Evolutionary conservation across 2,888 invertebrate genomes (phyloP), one percentile per base, ranked within the genome.

Genomic region (Agrilus mali): DNA sequence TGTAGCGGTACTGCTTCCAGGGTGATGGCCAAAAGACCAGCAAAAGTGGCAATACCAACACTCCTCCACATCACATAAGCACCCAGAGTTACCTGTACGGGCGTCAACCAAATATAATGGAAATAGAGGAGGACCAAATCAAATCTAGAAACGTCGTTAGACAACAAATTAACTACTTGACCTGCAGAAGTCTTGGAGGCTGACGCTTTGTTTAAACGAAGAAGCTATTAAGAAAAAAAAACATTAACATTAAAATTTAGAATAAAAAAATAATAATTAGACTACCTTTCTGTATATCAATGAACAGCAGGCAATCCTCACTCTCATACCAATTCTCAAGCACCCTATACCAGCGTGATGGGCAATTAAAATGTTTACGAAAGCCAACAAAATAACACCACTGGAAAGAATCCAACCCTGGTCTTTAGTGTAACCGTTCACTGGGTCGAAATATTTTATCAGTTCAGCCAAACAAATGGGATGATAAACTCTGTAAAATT

Each of bases 121-220:
- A 86, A 63, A 58, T 78, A 79, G 40, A 77, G 55, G 15, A 80
- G 73, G 16, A 80, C 76, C 63, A 79, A 65, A 59, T 89, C 89
- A 60, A 89, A 86, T 49, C 87, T 74, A 54, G 80, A 80, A 3
- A 89, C 87, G 60, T 90, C 90, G 55, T 88, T 89, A 1, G 88
- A 86, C 67, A 90, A 72, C 44, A 90, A 65, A 62, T 89, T 90
- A 38, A 89, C 80, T 54, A 90, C 77, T 64, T 87, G 83, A 0
- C 88, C 89, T 51, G 83, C 64, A 65, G 90, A 85, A 0, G 90
- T 89, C 58, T 88, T 78, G 1, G 84, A 82, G 33, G 92, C 63
- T 0, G 90, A 81, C 1, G 73, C 71, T 56, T 74, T 75, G 55
- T 79, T 82, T 33, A 85, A 64, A 47, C 71, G 69, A 36, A 84